phyloP scores from a whole-genome alignment of 2,797 vertebrate genomes.

The Sphenodon punctatus region DNA sequence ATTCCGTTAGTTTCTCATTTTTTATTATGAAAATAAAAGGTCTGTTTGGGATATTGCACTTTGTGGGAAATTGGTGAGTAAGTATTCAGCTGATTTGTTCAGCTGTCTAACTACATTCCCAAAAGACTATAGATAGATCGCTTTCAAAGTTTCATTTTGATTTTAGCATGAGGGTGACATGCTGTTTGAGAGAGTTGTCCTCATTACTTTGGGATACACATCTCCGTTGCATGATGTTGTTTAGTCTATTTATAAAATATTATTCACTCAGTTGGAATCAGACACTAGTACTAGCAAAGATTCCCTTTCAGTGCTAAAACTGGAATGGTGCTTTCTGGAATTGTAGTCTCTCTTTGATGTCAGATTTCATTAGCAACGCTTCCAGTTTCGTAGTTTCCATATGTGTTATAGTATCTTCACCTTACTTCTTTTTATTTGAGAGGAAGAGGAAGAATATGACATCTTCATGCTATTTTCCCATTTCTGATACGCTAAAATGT shows the following conservation, averaged over 20 bases:
- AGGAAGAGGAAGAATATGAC: slow-evolving; percentile 41
- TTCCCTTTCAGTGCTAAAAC: slow-evolving; percentile 65
- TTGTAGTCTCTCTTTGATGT: slow-evolving; percentile 52
- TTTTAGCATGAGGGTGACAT: background rate
- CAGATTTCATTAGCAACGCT: slow-evolving; percentile 60
- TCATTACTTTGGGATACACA: background rate
- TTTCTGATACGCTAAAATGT: slow-evolving; percentile 44
- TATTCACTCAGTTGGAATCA: slow-evolving; percentile 55
- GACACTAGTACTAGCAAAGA: slow-evolving; percentile 54
- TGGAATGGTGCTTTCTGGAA: slow-evolving; percentile 60
- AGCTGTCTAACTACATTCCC: background rate
- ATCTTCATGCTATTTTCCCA: slow-evolving; percentile 41
- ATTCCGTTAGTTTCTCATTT: background rate
- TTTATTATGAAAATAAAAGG: background rate
- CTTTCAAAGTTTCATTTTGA: background rate
- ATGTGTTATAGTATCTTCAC: slow-evolving; percentile 39
- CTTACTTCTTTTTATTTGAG: slow-evolving; percentile 41
- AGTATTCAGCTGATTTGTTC: background rate
- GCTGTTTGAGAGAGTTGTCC: background rate
- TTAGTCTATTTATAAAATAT: slow-evolving; percentile 60
- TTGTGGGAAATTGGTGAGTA: background rate
- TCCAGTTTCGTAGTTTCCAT: slow-evolving; percentile 61
- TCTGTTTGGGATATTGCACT: background rate
- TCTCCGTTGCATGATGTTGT: slow-evolving; percentile 15
- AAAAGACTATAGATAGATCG: background rate